Evolutionary conservation across 2,797 vertebrate species (phyloP).

Genomic region (Dendrocincla fuliginosa): DNA sequence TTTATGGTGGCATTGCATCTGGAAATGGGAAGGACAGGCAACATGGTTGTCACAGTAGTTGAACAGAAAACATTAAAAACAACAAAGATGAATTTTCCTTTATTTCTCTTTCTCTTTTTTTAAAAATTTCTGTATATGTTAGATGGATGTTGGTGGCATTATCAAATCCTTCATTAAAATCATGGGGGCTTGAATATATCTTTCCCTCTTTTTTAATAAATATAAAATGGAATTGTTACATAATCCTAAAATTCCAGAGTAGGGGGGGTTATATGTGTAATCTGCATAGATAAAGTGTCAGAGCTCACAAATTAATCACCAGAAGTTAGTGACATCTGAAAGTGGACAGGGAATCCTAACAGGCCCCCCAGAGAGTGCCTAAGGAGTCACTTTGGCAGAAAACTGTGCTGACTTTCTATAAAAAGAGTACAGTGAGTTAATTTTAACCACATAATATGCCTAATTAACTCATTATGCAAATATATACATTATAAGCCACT

Average conservation of each 20-base stretch:
- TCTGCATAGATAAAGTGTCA: background rate
- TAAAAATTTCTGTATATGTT: background rate
- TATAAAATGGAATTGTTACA: background rate
- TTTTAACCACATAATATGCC: conserved; percentile 52
- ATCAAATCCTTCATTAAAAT: background rate
- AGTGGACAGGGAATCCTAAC: conserved; percentile 39
- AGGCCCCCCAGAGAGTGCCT: background rate
- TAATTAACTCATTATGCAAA: conserved; percentile 69
- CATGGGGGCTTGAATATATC: background rate
- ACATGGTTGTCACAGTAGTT: background rate
- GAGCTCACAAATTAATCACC: conserved; percentile 16
- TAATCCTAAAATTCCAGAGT: background rate
- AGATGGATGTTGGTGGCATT: background rate
- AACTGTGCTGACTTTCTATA: conserved; percentile 39
- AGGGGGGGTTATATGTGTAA: background rate
- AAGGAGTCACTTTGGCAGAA: conserved; percentile 23
- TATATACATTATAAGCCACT: conserved; percentile 43
- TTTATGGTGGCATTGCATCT: background rate
- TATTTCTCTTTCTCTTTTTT: background rate
- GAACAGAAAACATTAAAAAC: background rate
- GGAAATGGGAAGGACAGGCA: background rate
- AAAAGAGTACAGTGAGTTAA: conserved; percentile 39
- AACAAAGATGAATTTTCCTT: background rate
- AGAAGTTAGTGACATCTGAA: conserved; percentile 16
- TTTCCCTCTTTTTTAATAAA: background rate